Evolutionary conservation across 2,113 vertebrate species (phyloP).

Genomic region (Pterophyllum scalare): DNA sequence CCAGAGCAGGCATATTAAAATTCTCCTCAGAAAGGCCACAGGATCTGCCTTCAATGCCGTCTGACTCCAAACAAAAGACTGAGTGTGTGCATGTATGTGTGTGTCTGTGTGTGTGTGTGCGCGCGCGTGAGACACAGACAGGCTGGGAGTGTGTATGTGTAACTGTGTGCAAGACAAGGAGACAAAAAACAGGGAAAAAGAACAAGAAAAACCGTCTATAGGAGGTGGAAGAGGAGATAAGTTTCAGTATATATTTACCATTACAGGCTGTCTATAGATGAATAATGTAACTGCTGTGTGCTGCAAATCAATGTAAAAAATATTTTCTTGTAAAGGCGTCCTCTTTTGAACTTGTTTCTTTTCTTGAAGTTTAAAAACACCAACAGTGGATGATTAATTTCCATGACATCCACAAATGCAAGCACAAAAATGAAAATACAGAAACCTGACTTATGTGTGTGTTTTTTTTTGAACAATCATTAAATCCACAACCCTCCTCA

Average conservation of each 20-base stretch:
- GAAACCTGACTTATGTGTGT: not conserved
- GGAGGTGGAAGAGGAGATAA: slow-evolving; percentile 32
- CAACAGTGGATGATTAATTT: not conserved
- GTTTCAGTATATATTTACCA: slow-evolving; percentile 3
- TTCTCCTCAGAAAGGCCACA: slow-evolving; percentile 76
- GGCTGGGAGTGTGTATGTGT: slow-evolving; percentile 32
- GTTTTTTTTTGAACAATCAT: not conserved
- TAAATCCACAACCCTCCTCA: not conserved
- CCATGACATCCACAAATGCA: not conserved
- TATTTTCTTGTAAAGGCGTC: not conserved
- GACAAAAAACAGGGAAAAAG: slow-evolving; percentile 32
- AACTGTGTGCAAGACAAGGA: slow-evolving; percentile 50
- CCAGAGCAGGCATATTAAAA: slow-evolving; percentile 77
- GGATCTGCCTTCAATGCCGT: slow-evolving; percentile 79
- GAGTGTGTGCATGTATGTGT: slow-evolving; percentile 42
- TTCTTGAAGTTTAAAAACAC: not conserved
- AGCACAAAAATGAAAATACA: not conserved
- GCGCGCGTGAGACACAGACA: not conserved
- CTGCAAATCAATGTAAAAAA: not conserved
- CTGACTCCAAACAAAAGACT: slow-evolving; percentile 80
- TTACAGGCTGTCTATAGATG: slow-evolving; percentile 4
- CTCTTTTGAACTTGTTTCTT: not conserved
- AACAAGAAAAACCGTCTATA: slow-evolving; percentile 24
- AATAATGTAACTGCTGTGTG: not conserved
- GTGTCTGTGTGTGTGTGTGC: slow-evolving; percentile 10